Percentiles rank a stretch among this genome's conserved stretches.
Evolutionary conservation across 2,113 vertebrate genomes (phyloP).

Genomic region (Eulemur rufifrons): DNA sequence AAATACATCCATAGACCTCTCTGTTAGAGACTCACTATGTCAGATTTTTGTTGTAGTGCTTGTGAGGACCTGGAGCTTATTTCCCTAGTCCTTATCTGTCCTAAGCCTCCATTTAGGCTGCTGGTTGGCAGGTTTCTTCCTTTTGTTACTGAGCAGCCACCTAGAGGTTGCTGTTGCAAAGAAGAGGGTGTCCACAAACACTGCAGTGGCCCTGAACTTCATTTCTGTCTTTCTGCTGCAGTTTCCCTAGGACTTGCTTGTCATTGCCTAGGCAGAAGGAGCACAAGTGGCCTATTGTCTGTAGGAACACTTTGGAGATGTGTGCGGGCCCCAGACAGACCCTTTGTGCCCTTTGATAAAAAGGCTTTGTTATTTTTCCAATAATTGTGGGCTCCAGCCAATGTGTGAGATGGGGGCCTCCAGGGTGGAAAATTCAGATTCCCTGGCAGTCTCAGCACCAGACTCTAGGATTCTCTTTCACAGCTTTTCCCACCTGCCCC

Average conservation of each 20-base stretch:
- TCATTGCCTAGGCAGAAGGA: not conserved
- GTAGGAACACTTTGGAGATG: not conserved
- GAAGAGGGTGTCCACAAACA: not conserved
- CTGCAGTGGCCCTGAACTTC: not conserved
- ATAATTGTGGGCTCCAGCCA: not conserved
- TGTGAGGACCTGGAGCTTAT: not conserved
- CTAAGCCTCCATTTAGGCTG: not conserved
- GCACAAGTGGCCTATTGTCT: conserved; percentile 64
- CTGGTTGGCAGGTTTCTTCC: not conserved
- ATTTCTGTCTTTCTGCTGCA: not conserved
- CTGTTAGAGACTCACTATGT: not conserved
- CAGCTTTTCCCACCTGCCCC: not conserved
- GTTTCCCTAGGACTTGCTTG: conserved; percentile 26
- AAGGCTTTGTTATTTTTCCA: conserved; percentile 62
- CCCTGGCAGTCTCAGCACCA: not conserved
- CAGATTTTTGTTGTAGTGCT: not conserved
- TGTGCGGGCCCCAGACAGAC: conserved; percentile 24
- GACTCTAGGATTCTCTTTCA: not conserved
- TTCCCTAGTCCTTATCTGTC: not conserved
- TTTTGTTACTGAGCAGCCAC: not conserved
- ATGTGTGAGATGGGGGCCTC: not conserved
- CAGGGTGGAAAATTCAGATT: not conserved
- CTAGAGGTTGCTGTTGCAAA: not conserved
- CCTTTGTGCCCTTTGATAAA: conserved; percentile 71
- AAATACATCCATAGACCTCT: not conserved